Evolutionary conservation across 2,888 invertebrate species (phyloP), one percentile per base, ranked within the genome.

Genomic region (Trisateles emortualis): DNA sequence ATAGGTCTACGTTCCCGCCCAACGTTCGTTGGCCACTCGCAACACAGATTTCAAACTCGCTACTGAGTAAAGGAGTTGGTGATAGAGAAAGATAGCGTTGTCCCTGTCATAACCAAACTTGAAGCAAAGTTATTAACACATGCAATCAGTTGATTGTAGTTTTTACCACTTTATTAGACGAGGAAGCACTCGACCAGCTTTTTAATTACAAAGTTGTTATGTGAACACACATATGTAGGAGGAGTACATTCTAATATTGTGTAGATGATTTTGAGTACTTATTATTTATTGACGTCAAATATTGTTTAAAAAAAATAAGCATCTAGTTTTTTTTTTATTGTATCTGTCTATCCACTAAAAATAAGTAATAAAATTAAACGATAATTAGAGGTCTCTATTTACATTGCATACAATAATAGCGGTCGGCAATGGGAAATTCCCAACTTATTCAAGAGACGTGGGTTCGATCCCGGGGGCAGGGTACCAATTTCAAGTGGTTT

Each of bases 121-220:
- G 68, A 70, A 56, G 68, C 51, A 64, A 83, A 83, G 87, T 87
- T 88, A 89, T 86, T 85, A 87, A 83, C 66, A 82, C 78, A 79
- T 81, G 88, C 88, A 91, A 90, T 91, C 89, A 89, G 85, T 87
- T 88, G 87, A 90, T 90, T 86, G 83, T 81, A 65, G 71, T 87
- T 87, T 85, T 83, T 79, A 86, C 77, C 76, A 76, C 77, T 87
- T 84, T 86, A 86, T 87, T 88, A 79, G 74, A 78, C 74, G 69
- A 77, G 78, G 74, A 76, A 74, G 73, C 84, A 84, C 86, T 86
- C 81, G 61, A 68, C 46, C 42, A 62, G 64, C 53, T 68, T 79
- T 84, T 86, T 89, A 86, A 89, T 89, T 84, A 88, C 76, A 65
- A 46, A 66, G 57, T 55, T 61, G 60, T 58, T 68, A 43, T 60